Evolutionary conservation across 2,113 vertebrate genomes (phyloP).

Genomic region (Dolichallabes microphthalmus): DNA sequence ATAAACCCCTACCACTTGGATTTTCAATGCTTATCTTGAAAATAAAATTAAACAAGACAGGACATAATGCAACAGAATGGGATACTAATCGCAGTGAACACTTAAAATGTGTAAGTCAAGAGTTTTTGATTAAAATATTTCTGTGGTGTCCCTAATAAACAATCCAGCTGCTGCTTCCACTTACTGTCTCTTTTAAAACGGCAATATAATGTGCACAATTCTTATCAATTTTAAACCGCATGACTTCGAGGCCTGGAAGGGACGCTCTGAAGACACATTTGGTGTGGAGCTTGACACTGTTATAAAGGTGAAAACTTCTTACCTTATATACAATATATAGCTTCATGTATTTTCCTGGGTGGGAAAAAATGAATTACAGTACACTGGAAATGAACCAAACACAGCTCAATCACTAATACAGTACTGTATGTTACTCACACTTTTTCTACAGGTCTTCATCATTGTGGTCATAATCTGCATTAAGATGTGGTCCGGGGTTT

Average conservation of each 20-base stretch:
- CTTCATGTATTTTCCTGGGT: background rate
- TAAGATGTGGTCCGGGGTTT: slow-evolving; percentile 80
- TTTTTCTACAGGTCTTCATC: slow-evolving; percentile 72
- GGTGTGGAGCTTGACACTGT: slow-evolving; percentile 79
- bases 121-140: no score
- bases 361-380: background rate
- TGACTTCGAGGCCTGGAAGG: slow-evolving; percentile 81
- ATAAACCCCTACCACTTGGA: background rate
- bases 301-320: slow-evolving; percentile 73
- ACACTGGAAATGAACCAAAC: background rate
- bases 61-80: no score
- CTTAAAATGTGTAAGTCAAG: no score
- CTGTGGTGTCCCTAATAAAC: no score
- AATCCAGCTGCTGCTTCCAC: no score
- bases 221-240: slow-evolving; percentile 84
- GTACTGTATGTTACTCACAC: background rate
- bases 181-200: no score
- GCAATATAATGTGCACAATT: no score
- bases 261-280: slow-evolving; percentile 90
- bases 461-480: slow-evolving; percentile 74
- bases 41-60: no score
- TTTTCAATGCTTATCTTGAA: no score
- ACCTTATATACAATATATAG: background rate
- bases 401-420: background rate
- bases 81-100: no score